phyloP scores from a whole-genome alignment of 2,888 invertebrate species.

The Meta bourneti region DNA sequence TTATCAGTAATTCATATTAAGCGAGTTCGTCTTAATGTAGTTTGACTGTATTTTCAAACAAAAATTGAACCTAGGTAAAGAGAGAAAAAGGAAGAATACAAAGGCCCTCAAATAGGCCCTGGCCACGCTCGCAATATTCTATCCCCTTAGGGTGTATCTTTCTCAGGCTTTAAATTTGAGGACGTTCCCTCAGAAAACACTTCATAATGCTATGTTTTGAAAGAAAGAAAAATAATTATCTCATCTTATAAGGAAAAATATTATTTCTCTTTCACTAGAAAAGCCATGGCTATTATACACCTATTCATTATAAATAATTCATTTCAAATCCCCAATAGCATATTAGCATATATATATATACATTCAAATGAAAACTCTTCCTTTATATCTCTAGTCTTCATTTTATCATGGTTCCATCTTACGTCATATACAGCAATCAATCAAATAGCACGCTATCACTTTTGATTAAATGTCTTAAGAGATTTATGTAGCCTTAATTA shows the following conservation, averaged over 20 bases:
- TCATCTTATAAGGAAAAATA: not conserved
- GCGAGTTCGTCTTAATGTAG: too few species aligned
- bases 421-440: not conserved
- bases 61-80: too few species aligned
- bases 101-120: too few species aligned
- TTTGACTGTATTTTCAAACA: too few species aligned
- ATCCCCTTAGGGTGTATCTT: too few species aligned
- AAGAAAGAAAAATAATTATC: not conserved
- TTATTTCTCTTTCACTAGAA: not conserved
- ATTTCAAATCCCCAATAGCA: not conserved
- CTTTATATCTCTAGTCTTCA: not conserved
- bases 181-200: not conserved
- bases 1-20: too few species aligned
- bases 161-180: not conserved
- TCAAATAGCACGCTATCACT: not conserved
- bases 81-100: too few species aligned
- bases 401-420: not conserved
- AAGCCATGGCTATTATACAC: not conserved
- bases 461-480: not conserved
- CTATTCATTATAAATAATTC: conserved; percentile 1
- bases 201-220: not conserved
- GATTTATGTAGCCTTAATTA: not conserved
- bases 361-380: not conserved
- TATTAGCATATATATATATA: not conserved
- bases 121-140: too few species aligned